Percentiles rank a stretch among this genome's conserved stretches.
These are phyloP conservation scores for Oryzias melastigma DNA, from an alignment of 2,113 vertebrate genomes.

Conservation along the genomic window DNA sequence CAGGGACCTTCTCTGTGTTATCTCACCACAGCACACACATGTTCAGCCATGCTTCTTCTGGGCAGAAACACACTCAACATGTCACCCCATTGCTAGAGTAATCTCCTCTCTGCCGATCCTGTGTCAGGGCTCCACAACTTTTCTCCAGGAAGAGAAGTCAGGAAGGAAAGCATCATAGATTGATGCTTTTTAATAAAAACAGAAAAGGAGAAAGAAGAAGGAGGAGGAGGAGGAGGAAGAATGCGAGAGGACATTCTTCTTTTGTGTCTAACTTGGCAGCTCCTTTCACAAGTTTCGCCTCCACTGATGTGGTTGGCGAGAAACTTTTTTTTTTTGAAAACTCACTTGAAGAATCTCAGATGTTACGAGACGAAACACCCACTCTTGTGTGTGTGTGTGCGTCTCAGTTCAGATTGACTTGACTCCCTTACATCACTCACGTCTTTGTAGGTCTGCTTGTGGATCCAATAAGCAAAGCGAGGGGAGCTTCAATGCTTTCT, in stretches of 20 bases:
- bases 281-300: slow-evolving; percentile 70
- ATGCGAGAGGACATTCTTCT: slow-evolving; percentile 49
- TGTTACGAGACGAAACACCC: slow-evolving; percentile 73
- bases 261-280: slow-evolving; percentile 63
- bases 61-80: slow-evolving; percentile 17
- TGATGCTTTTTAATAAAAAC: slow-evolving; percentile 71
- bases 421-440: slow-evolving; percentile 70
- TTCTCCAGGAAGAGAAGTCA: slow-evolving; percentile 58
- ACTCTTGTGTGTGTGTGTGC: slow-evolving; percentile 51
- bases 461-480: slow-evolving; percentile 69
- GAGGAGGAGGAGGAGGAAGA: slow-evolving; percentile 32
- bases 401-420: slow-evolving; percentile 67
- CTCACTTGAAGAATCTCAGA: slow-evolving; percentile 71
- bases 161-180: slow-evolving; percentile 39
- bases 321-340: slow-evolving; percentile 75
- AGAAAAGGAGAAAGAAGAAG: slow-evolving; percentile 29
- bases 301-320: slow-evolving; percentile 69
- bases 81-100: slow-evolving; percentile 49
- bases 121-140: slow-evolving; percentile 49
- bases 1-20: slow-evolving; percentile 34
- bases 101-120: slow-evolving; percentile 57
- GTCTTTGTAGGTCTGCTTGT: slow-evolving; percentile 71
- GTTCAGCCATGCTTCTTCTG: slow-evolving; percentile 33
- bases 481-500: slow-evolving; percentile 54
- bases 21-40: slow-evolving; percentile 27